phyloP scores from a whole-genome alignment of 2,113 vertebrate species.

The western clawed frog (Xenopus tropicalis) region DNA sequence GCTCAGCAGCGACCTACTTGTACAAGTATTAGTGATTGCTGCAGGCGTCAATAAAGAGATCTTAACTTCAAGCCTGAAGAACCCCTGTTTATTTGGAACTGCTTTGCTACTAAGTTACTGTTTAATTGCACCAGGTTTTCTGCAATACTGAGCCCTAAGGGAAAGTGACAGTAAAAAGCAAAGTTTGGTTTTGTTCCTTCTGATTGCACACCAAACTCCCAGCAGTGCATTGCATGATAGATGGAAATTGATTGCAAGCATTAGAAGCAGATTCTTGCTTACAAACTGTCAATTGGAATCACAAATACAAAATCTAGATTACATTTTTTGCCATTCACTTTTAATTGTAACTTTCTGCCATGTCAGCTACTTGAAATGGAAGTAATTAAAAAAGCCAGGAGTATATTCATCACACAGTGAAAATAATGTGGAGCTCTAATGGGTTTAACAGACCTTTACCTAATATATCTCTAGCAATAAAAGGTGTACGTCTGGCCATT shows the following conservation, averaged over 20 bases:
- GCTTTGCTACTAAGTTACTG: too few relatives aligned
- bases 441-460: constrained; percentile 21
- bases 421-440: constrained; percentile 18
- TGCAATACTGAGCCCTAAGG: too few relatives aligned
- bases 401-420: constrained; percentile 30
- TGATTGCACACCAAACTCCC: neutral
- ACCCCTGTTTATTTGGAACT: too few relatives aligned
- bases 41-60: too few relatives aligned
- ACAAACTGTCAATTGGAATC: constrained; percentile 12
- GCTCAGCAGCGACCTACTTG: too few relatives aligned
- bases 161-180: neutral
- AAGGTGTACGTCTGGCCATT: constrained; percentile 4
- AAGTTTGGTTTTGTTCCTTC: neutral
- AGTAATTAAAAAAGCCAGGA: constrained; percentile 35
- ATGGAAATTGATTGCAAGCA: neutral
- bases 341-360: constrained; percentile 37
- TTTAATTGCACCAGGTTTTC: too few relatives aligned
- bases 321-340: constrained; percentile 5
- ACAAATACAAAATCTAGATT: constrained; percentile 12
- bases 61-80: too few relatives aligned
- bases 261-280: constrained; percentile 6
- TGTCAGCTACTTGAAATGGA: constrained; percentile 37
- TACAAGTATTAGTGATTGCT: too few relatives aligned
- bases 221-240: constrained; percentile 1
- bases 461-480: constrained; percentile 22